Conservation (phyloP, 2,888 invertebrate genomes). For the Chalcis sispes region DNA sequence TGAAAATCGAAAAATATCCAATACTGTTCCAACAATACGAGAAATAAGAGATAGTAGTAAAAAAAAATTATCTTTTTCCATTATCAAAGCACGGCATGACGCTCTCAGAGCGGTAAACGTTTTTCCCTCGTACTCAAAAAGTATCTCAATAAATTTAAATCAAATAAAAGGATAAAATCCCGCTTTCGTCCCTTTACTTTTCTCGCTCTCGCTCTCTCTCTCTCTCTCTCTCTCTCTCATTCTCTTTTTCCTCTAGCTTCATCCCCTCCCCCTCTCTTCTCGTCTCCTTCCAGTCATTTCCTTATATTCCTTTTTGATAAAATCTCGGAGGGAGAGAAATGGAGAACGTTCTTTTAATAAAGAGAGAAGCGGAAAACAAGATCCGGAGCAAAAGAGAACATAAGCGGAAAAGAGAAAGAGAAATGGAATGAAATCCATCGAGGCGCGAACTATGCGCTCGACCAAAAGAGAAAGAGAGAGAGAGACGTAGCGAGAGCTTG, state of each 20-base stretch:
- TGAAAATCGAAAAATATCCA: not conserved
- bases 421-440: conserved; percentile 50
- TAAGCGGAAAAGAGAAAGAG: conserved; percentile 11
- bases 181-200: conserved; percentile 15
- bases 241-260: not conserved
- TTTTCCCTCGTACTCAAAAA: conserved; percentile 22
- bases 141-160: conserved; percentile 46
- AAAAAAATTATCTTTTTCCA: conserved; percentile 26
- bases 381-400: not conserved
- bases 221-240: too few relatives aligned
- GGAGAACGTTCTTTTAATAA: conserved; percentile 43
- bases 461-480: conserved; percentile 3
- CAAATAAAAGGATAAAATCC: conserved; percentile 29
- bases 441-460: conserved; percentile 45
- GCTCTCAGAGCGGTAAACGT: not conserved
- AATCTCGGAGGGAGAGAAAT: not conserved
- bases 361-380: conserved; percentile 25
- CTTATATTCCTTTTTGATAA: conserved; percentile 38
- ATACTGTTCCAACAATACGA: not conserved
- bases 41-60: not conserved
- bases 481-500: conserved; percentile 37
- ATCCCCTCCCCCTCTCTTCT: not conserved
- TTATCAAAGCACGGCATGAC: conserved; percentile 4
- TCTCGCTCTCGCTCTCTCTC: too few relatives aligned
- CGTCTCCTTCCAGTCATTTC: conserved; percentile 20